Base-by-base conservation (phyloP, 2,797 vertebrate species). In the Sitta carolinensis region DNA sequence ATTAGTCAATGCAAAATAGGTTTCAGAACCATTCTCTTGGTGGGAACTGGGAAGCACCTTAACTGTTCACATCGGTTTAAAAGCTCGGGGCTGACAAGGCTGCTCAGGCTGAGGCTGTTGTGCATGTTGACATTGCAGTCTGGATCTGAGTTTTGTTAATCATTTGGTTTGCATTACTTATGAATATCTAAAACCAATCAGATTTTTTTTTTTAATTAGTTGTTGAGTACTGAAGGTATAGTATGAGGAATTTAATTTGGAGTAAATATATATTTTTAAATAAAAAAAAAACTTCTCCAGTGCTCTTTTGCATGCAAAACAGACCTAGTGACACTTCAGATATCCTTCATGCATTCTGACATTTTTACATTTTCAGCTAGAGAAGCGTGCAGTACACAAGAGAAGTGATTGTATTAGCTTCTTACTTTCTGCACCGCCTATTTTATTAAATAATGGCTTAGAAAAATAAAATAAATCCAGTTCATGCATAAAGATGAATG, bases 401-500 rank as follows among this genome's bases (percentile, higher is more conserved):
- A 82, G 76, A 81, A 84, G 63, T 23, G 67, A 93, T 87, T 84
- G 83, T 82, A 76, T 96, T 96, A 84, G 55, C 70, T 94, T 55
- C 93, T 96, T 93, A 73, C 59, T 88, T 95, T 94, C 91, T 94
- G 63, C 94, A 81, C 70, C 69, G 76, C 87, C 82, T 96, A 74
- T 84, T 93, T 84, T 93, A 69, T 91, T 92, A 94, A 97, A 92
- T 82, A 96, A 79, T 79, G 83, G 77, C 85, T 88, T 86, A 88
- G 93, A 90, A 93, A 93, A 94, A 90, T 36, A 96, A 91, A 95
- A 88, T 94, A 96, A 95, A 95, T 86, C 80, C 77, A 93, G 67
- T 89, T 89, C 80, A 88, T 91, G 83, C 89, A 94, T 96, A 95
- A 90, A 96, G 84, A 89, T 92, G 90, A 84, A 79, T 73, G 57